Percentiles rank a stretch among this genome's conserved stretches.
These are phyloP conservation scores for Julus scandinavius DNA, from an alignment of 2,888 invertebrate species.

Conservation along the genomic window DNA sequence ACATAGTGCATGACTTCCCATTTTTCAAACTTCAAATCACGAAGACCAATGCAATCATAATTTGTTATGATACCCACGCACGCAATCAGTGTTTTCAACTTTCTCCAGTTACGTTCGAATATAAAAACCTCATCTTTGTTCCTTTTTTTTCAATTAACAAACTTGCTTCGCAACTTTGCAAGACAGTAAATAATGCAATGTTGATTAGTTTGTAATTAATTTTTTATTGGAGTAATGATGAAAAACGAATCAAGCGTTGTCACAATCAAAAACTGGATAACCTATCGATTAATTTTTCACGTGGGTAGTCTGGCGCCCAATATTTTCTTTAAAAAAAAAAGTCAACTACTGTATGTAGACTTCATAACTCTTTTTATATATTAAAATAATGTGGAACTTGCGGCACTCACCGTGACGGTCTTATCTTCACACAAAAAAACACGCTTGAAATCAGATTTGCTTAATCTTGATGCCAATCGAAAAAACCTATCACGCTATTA, in stretches of 20 bases:
- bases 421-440: too few species aligned
- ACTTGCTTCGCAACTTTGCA: not conserved
- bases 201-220: not conserved
- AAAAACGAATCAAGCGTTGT: not conserved
- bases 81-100: not conserved
- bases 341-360: too few species aligned
- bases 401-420: too few species aligned
- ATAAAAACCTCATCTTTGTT: not conserved
- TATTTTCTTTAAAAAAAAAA: not conserved
- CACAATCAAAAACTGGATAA: not conserved
- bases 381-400: too few species aligned
- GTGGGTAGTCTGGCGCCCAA: not conserved
- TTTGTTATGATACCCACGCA: constrained; percentile 9
- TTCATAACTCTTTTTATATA: too few species aligned
- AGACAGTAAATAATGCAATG: constrained; percentile 10
- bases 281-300: not conserved
- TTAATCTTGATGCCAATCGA: too few species aligned
- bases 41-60: not conserved
- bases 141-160: not conserved
- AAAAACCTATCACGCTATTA: too few species aligned
- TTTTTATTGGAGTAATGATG: not conserved
- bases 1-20: not conserved
- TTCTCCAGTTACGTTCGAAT: not conserved
- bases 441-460: too few species aligned
- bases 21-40: not conserved